Evolutionary conservation across 2,113 vertebrate species (phyloP).

Genomic region (Zosterops pallidus): DNA sequence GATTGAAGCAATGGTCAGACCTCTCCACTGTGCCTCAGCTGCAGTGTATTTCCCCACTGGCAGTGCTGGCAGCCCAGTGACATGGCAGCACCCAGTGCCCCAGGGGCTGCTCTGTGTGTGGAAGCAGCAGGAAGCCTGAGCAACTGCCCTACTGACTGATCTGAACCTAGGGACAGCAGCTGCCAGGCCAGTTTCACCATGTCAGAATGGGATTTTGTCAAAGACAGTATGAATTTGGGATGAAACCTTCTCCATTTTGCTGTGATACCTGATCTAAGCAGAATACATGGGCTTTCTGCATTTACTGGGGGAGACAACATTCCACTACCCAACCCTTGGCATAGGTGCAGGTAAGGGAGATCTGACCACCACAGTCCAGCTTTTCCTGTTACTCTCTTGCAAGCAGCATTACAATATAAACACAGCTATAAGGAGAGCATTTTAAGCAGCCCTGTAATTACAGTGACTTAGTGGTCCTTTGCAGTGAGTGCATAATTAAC

Average conservation of each 20-base stretch:
- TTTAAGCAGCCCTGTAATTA: not conserved
- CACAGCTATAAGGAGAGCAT: not conserved
- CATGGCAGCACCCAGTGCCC: rapidly evolving
- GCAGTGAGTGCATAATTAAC: not conserved
- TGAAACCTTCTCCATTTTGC: not conserved
- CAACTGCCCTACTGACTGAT: not conserved
- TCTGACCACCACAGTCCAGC: not conserved
- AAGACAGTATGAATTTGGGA: not conserved
- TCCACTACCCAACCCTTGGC: not conserved
- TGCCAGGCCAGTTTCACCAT: not conserved
- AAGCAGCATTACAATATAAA: not conserved
- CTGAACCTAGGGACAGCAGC: not conserved
- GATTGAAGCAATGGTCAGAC: not conserved
- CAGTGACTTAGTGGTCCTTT: not conserved
- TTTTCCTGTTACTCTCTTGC: not conserved
- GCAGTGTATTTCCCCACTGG: not conserved
- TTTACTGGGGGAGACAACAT: not conserved
- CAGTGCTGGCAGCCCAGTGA: not conserved
- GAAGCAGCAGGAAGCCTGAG: not conserved
- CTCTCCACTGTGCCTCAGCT: not conserved
- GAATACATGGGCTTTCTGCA: not conserved
- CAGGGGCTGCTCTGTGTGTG: not conserved
- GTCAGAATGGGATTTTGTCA: not conserved
- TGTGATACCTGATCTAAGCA: not conserved
- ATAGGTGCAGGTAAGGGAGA: rapidly evolving